These are phyloP conservation scores for Bombus turneri DNA, from an alignment of 1,140 invertebrate genomes.

Conservation along the genomic window DNA sequence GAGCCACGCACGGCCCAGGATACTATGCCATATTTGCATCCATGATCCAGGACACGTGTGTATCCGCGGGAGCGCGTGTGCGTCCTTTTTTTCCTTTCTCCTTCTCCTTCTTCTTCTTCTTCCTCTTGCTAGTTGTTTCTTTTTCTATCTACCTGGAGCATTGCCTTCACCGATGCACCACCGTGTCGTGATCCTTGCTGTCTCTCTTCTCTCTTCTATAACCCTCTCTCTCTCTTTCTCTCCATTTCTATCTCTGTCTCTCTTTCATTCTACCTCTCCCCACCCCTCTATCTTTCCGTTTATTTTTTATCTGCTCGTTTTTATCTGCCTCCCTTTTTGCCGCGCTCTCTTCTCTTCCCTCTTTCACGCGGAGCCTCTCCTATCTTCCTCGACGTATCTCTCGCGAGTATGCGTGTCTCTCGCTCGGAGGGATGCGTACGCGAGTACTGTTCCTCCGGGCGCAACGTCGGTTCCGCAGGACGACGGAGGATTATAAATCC, in stretches of 20 bases:
- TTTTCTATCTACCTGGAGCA: background rate
- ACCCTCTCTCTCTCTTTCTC: background rate
- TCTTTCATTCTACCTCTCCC: background rate
- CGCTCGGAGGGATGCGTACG: slow-evolving; percentile 18
- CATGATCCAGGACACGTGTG: slow-evolving; percentile 75
- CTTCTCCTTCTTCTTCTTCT: background rate
- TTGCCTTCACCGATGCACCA: slow-evolving; percentile 34
- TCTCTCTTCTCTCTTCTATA: slow-evolving; percentile 4
- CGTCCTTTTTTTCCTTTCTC: slow-evolving; percentile 29
- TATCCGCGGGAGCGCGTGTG: slow-evolving; percentile 56
- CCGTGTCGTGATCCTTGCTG: slow-evolving; percentile 9
- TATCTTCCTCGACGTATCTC: background rate
- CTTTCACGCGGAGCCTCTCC: background rate
- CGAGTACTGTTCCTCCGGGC: background rate
- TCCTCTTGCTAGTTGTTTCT: background rate
- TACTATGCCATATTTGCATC: slow-evolving; percentile 78
- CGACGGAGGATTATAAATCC: slow-evolving; percentile 45
- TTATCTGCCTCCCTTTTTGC: background rate
- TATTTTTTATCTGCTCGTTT: slow-evolving; percentile 20
- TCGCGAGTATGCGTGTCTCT: slow-evolving; percentile 19
- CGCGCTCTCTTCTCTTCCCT: background rate
- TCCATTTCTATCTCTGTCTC: background rate
- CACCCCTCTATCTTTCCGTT: slow-evolving; percentile 1
- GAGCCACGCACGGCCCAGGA: slow-evolving; percentile 64
- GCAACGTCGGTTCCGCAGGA: slow-evolving; percentile 4